A percentile compares a stretch with the other conserved stretches of the same genome.
Conservation (phyloP, 2,888 invertebrate species). For the Ochlodes sylvanus region DNA sequence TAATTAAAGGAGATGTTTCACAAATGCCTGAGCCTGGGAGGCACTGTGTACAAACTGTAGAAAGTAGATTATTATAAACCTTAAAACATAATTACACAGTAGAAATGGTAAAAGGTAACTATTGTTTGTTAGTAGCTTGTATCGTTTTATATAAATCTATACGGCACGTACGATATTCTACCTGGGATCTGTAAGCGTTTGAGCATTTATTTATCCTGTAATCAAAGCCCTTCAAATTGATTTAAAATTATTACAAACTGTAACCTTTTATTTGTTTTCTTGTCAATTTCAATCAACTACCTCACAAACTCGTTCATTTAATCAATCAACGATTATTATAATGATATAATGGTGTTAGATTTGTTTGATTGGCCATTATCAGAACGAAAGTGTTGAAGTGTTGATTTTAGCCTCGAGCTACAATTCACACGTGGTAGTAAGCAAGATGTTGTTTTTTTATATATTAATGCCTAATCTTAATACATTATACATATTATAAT, state of each 20-base stretch:
- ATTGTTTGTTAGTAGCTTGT: too few species aligned
- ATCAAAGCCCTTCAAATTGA: neutral
- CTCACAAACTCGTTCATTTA: constrained; percentile 35
- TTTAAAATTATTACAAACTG: neutral
- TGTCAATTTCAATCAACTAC: constrained; percentile 23
- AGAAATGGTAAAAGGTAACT: too few species aligned
- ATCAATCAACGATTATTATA: constrained; percentile 62
- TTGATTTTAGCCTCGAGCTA: constrained; percentile 63
- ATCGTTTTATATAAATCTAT: too few species aligned
- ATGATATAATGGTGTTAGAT: constrained; percentile 55
- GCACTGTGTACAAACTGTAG: too few species aligned
- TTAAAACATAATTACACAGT: too few species aligned
- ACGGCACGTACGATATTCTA: too few species aligned
- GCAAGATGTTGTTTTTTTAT: constrained; percentile 13
- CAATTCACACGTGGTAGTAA: constrained; percentile 55
- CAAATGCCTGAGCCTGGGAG: too few species aligned
- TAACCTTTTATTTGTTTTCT: constrained; percentile 6
- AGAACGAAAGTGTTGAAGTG: constrained; percentile 66
- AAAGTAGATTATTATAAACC: too few species aligned
- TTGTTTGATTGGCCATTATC: constrained; percentile 50
- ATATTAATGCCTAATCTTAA: constrained; percentile 4
- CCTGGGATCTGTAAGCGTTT: too few species aligned
- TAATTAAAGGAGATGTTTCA: too few species aligned
- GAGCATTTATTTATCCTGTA: neutral
- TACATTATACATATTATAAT: too few species aligned